Conservation (phyloP, 2,113 vertebrate species). For the Polyodon spathula region DNA sequence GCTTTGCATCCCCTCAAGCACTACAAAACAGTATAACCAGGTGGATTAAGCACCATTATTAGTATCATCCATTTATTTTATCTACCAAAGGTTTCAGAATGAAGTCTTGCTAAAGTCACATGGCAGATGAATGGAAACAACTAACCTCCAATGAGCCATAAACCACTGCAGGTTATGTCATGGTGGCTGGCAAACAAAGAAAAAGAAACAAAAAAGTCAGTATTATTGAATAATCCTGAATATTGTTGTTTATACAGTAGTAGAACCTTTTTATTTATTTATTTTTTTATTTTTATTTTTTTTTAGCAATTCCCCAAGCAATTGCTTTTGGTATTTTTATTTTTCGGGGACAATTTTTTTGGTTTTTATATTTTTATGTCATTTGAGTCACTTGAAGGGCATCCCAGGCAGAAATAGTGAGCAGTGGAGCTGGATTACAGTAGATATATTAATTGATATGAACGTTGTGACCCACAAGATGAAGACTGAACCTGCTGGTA, state of each 20-base stretch:
- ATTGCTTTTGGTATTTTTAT: background rate
- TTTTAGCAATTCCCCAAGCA: constrained; percentile 3
- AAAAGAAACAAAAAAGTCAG: background rate
- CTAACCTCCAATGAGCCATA: background rate
- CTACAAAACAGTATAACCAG: too few species aligned
- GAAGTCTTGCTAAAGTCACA: constrained; percentile 13
- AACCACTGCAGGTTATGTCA: constrained; percentile 1
- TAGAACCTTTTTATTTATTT: too few species aligned
- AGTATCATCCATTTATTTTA: background rate
- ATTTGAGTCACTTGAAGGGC: background rate
- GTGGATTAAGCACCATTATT: too few species aligned
- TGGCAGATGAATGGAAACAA: constrained; percentile 9
- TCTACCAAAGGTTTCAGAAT: constrained; percentile 12
- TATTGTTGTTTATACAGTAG: too few species aligned
- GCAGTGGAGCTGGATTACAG: background rate
- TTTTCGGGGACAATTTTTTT: background rate
- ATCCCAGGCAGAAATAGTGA: background rate
- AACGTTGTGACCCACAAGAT: too few species aligned
- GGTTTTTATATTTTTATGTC: background rate
- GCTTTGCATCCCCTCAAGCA: too few species aligned
- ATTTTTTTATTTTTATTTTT: too few species aligned
- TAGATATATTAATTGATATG: too few species aligned
- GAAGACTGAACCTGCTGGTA: too few species aligned
- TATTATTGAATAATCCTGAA: background rate
- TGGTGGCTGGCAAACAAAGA: constrained; percentile 10